phyloP scores from a whole-genome alignment of 2,113 vertebrate genomes.

The Gorsachius goisagi region DNA sequence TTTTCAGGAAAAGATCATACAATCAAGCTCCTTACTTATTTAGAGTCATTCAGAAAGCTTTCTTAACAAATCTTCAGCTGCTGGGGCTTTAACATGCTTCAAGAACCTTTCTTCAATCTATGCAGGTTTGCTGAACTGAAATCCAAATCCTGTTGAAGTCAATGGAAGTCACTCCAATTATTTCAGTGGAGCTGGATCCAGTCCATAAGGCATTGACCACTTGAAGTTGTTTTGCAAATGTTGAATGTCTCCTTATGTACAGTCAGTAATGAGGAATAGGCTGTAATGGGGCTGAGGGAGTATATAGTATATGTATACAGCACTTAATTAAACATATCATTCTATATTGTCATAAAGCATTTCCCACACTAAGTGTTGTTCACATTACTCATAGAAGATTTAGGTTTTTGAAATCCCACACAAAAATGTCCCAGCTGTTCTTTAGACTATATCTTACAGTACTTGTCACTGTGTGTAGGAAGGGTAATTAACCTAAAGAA shows the following conservation, averaged over 20 bases:
- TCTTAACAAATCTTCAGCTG: not conserved
- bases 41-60: not conserved
- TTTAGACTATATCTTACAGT: not conserved
- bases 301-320: not conserved
- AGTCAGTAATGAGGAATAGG: not conserved
- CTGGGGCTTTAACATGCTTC: not conserved
- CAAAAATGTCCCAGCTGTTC: constrained; percentile 34
- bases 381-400: constrained; percentile 19
- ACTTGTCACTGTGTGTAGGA: constrained; percentile 33
- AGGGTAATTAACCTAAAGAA: constrained; percentile 50
- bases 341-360: constrained; percentile 28
- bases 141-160: constrained; percentile 15
- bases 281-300: not conserved
- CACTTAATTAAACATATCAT: constrained; percentile 36
- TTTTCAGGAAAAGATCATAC: not conserved
- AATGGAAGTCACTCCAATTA: constrained; percentile 11
- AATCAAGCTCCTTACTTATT: not conserved
- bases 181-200: not conserved
- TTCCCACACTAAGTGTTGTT: constrained; percentile 7
- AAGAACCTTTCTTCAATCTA: not conserved
- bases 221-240: not conserved
- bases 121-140: constrained; percentile 8
- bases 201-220: not conserved
- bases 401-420: constrained; percentile 22
- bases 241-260: not conserved